These are phyloP conservation scores for Mesocricetus auratus DNA, from an alignment of 2,113 vertebrate species.

Conservation along the genomic window DNA sequence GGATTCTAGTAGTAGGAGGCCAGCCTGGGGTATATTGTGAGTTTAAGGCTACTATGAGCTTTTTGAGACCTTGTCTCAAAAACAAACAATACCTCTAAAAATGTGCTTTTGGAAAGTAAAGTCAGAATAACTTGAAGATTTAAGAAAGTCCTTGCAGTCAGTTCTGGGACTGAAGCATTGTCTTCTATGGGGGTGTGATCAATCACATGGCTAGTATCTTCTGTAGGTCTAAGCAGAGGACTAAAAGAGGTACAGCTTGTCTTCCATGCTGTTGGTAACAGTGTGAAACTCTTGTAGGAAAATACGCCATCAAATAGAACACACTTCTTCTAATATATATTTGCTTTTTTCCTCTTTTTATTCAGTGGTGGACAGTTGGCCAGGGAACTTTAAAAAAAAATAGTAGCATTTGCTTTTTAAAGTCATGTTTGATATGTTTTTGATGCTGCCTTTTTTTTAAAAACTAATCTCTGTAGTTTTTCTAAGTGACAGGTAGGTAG, in stretches of 20 bases:
- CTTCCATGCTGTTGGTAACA: background rate
- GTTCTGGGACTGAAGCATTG: constrained; percentile 23
- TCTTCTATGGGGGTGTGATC: background rate
- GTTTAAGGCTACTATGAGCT: background rate
- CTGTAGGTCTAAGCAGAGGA: background rate
- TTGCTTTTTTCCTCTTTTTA: background rate
- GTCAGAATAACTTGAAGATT: background rate
- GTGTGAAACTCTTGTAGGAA: background rate
- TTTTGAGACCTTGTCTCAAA: background rate
- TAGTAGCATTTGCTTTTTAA: background rate
- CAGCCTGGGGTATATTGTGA: background rate
- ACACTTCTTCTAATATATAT: background rate
- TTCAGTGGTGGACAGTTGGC: background rate
- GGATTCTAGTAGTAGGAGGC: background rate
- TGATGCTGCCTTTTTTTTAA: background rate
- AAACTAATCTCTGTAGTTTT: background rate
- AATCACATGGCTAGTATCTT: background rate
- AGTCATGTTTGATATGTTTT: background rate
- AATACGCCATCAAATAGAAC: background rate
- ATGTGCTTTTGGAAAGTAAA: background rate
- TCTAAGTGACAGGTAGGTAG: background rate
- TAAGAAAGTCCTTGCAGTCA: background rate
- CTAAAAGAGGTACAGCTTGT: background rate
- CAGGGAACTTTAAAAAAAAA: background rate
- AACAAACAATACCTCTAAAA: background rate